Base-by-base conservation (phyloP, 2,888 invertebrate genomes). In the Ochropacha duplaris region DNA sequence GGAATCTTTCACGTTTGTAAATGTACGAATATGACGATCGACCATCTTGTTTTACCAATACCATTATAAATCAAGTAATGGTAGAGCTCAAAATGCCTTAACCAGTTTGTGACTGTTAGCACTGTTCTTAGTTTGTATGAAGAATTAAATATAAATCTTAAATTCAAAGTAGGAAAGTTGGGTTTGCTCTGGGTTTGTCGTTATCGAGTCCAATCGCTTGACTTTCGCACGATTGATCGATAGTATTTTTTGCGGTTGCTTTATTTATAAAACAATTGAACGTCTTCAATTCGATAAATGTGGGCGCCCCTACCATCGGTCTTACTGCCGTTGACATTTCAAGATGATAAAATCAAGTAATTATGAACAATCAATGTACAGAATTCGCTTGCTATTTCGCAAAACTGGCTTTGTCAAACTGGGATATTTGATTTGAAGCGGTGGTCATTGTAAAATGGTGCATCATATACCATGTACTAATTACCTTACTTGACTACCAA, bases 241-340 rank as follows among this genome's bases (percentile, higher is more conserved):
- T 92, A 90, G 91, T 88, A 88, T 90, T 92, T 92, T 92, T 92
- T 92, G 91, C 87, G 79, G 78, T 74, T 76, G 83, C 84, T 90
- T 89, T 91, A 91, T 92, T 91, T 91, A 91, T 92, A 92, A 92
- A 92, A 92, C 92, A 92, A 92, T 92, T 86, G 92, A 87, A 87
- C 84, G 85, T 86, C 84, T 82, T 78, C 79, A 76, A 81, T 74
- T 83, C 87, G 84, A 88, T 90, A 86, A 89, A 88, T 83, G 88
- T 81, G 83, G 71, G 73, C 69, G 81, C 84, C 84, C 86, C 84
- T 91, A 90, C 90, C 78, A 88, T 75, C 81, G 83, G 82, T 75
- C 66, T 71, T 61, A 61, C 63, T 64, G 12, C 31, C 12, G 2
- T 12, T 31, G 70, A 78, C 72, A 72, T 80, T 78, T 75, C 74